Evolutionary conservation across 1,140 invertebrate species (phyloP).

Genomic region (Platyura marginata): DNA sequence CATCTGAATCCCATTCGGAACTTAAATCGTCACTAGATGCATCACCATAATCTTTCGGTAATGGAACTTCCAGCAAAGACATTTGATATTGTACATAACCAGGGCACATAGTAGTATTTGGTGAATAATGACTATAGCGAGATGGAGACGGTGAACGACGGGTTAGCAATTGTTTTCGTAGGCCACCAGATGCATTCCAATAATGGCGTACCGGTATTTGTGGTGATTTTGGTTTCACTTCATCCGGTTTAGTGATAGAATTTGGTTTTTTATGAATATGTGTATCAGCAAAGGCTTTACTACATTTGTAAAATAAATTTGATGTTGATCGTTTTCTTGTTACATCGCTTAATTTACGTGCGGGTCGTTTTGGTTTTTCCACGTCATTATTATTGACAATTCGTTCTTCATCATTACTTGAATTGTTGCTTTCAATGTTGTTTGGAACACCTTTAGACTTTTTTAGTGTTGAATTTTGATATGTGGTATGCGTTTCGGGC

Average conservation of each 20-base stretch:
- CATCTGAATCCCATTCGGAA: constrained; percentile 77
- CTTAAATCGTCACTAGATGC: constrained; percentile 73
- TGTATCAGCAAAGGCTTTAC: constrained; percentile 21
- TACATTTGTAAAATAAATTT: constrained; percentile 20
- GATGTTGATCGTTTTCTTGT: constrained; percentile 13
- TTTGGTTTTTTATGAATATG: constrained; percentile 6
- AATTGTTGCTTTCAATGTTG: neutral
- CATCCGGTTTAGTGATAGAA: neutral
- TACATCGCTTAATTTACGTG: neutral
- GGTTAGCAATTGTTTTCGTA: constrained; percentile 3
- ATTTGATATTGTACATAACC: constrained; percentile 66
- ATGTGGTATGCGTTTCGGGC: neutral
- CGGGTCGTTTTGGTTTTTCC: neutral
- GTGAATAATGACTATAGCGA: constrained; percentile 7
- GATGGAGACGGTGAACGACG: constrained; percentile 16
- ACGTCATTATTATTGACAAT: no score
- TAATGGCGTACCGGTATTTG: no score
- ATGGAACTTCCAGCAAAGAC: constrained; percentile 52
- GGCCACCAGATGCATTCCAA: neutral
- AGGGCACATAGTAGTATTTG: constrained; percentile 24
- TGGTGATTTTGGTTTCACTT: no score
- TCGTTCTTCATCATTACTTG: neutral
- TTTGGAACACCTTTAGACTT: neutral
- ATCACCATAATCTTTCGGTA: constrained; percentile 56
- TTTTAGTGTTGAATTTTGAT: neutral